These are phyloP conservation scores for Melanaphis sacchari DNA, from an alignment of 1,140 invertebrate genomes.

Conservation along the genomic window DNA sequence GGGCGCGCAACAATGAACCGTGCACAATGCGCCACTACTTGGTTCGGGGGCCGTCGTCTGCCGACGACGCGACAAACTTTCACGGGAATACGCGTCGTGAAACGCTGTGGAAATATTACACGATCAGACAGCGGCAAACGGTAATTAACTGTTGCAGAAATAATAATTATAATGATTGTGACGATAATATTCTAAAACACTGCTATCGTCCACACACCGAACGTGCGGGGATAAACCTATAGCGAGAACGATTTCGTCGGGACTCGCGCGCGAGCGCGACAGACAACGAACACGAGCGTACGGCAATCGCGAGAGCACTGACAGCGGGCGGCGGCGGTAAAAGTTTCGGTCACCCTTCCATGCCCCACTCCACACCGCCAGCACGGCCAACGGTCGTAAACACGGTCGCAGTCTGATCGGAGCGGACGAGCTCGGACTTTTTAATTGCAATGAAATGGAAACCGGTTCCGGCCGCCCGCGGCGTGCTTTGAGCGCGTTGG, in stretches of 20 bases:
- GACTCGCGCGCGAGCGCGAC: not conserved
- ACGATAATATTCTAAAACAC: not conserved
- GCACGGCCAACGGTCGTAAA: not conserved
- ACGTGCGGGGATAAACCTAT: not conserved
- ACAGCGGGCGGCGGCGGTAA: not conserved
- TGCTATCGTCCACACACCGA: not conserved
- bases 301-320: constrained; percentile 24
- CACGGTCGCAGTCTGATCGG: not conserved
- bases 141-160: too few relatives aligned
- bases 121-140: not conserved
- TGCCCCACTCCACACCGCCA: not conserved
- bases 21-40: not conserved
- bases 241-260: not conserved
- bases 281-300: not conserved
- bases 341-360: constrained; percentile 19
- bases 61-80: not conserved
- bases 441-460: not conserved
- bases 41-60: not conserved
- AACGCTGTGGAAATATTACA: not conserved
- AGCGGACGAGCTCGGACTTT: not conserved
- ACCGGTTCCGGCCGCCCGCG: not conserved
- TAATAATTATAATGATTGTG: not conserved
- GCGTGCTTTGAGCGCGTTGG: too few relatives aligned
- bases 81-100: not conserved
- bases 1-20: not conserved